Evolutionary conservation across 2,797 vertebrate species (phyloP).

Genomic region (Sus cebifrons): DNA sequence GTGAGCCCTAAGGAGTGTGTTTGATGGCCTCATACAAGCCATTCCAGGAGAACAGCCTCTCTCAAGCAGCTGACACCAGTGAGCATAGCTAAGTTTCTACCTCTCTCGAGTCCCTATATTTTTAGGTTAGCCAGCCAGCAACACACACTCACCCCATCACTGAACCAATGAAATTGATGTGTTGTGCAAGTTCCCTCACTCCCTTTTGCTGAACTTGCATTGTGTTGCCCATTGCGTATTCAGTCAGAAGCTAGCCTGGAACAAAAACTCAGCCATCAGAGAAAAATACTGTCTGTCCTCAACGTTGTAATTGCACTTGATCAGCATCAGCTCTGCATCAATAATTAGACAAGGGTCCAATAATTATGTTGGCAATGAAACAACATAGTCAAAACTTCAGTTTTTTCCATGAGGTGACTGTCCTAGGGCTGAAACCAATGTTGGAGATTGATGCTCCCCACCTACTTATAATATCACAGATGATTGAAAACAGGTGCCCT

Average conservation of each 20-base stretch:
- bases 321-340: constrained; percentile 72
- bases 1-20: constrained; percentile 82
- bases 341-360: constrained; percentile 63
- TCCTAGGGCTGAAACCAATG: constrained; percentile 44
- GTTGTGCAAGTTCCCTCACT: not conserved
- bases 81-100: constrained; percentile 67
- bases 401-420: not conserved
- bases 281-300: constrained; percentile 53
- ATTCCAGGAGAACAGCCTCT: constrained; percentile 77
- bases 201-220: constrained; percentile 80
- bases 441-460: not conserved
- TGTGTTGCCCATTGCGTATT: constrained; percentile 64
- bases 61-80: constrained; percentile 83
- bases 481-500: constrained; percentile 67
- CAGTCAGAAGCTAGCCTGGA: constrained; percentile 64
- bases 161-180: constrained; percentile 63
- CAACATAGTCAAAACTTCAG: constrained; percentile 58
- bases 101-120: constrained; percentile 72
- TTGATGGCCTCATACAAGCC: constrained; percentile 84
- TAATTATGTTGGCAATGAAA: not conserved
- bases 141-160: not conserved
- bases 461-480: constrained; percentile 40
- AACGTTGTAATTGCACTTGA: not conserved
- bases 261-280: constrained; percentile 72
- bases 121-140: constrained; percentile 71